Evolutionary conservation across 2,888 invertebrate species (phyloP).

Genomic region (Buathra laborator): DNA sequence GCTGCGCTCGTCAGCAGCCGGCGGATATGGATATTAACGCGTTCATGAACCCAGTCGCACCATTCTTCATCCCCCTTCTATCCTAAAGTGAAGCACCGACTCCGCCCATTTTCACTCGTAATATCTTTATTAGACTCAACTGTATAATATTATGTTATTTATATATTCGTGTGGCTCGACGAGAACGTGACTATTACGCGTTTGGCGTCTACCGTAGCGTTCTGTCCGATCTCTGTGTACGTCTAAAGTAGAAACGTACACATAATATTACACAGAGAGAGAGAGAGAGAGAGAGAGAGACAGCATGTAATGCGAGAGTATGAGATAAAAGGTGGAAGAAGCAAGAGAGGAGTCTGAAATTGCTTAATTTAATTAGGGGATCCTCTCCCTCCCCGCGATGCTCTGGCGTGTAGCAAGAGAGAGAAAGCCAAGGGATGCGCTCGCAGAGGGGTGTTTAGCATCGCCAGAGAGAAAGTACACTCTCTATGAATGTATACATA

Average conservation of each 20-base stretch:
- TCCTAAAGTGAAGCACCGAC: slow-evolving; percentile 27
- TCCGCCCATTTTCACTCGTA: slow-evolving; percentile 50
- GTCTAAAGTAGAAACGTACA: slow-evolving; percentile 29
- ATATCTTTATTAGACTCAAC: slow-evolving; percentile 64
- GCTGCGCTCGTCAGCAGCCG: slow-evolving; percentile 45
- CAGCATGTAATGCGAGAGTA: background rate
- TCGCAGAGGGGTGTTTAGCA: slow-evolving; percentile 63
- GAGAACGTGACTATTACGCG: slow-evolving; percentile 62
- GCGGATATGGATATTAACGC: slow-evolving; percentile 70
- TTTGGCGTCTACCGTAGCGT: background rate
- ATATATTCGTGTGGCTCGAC: slow-evolving; percentile 44
- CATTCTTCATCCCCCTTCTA: slow-evolving; percentile 62
- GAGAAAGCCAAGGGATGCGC: slow-evolving; percentile 33
- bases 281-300: background rate
- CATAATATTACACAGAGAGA: background rate
- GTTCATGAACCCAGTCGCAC: slow-evolving; percentile 62
- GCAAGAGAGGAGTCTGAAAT: slow-evolving; percentile 62
- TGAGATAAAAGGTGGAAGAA: slow-evolving; percentile 26
- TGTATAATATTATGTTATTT: slow-evolving; percentile 57
- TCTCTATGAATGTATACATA: background rate
- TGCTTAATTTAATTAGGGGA: slow-evolving; percentile 70
- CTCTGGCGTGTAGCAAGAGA: slow-evolving; percentile 16
- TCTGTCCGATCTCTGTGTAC: slow-evolving; percentile 5
- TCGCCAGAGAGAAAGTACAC: slow-evolving; percentile 46
- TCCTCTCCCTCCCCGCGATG: slow-evolving; percentile 40